These are phyloP conservation scores for Dynastes tityus DNA, from an alignment of 2,888 invertebrate species.

Conservation along the genomic window DNA sequence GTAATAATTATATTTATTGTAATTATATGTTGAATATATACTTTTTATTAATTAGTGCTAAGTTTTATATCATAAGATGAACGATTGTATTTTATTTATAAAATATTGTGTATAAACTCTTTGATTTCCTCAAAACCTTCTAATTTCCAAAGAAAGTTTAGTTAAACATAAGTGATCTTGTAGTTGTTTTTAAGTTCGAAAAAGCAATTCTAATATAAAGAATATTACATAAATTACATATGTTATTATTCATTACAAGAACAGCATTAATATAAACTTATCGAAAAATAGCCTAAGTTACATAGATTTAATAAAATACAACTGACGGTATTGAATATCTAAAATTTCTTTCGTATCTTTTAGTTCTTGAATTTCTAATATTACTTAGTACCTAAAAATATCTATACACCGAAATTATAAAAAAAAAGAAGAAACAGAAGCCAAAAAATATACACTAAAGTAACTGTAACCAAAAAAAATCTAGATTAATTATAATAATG, in stretches of 20 bases:
- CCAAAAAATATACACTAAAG: slow-evolving; percentile 36
- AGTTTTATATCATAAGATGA: slow-evolving; percentile 18
- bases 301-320: slow-evolving; percentile 22
- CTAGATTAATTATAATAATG: slow-evolving; percentile 35
- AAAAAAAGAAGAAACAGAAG: slow-evolving; percentile 20
- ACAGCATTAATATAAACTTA: slow-evolving; percentile 49
- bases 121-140: not conserved
- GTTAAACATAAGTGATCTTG: not conserved
- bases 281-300: slow-evolving; percentile 56
- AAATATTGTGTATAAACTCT: slow-evolving; percentile 5
- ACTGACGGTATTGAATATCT: slow-evolving; percentile 21
- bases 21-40: slow-evolving; percentile 13
- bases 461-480: slow-evolving; percentile 20
- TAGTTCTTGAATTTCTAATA: slow-evolving; percentile 25
- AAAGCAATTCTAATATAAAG: not conserved
- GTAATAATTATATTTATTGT: slow-evolving; percentile 34
- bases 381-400: slow-evolving; percentile 54
- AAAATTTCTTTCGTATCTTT: slow-evolving; percentile 27
- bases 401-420: slow-evolving; percentile 45
- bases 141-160: not conserved
- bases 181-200: not conserved
- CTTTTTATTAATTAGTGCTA: slow-evolving; percentile 2
- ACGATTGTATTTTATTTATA: not conserved
- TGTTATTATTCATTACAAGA: slow-evolving; percentile 37
- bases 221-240: slow-evolving; percentile 13